phyloP scores from a whole-genome alignment of 2,113 vertebrate species.

The Delphinus delphis region DNA sequence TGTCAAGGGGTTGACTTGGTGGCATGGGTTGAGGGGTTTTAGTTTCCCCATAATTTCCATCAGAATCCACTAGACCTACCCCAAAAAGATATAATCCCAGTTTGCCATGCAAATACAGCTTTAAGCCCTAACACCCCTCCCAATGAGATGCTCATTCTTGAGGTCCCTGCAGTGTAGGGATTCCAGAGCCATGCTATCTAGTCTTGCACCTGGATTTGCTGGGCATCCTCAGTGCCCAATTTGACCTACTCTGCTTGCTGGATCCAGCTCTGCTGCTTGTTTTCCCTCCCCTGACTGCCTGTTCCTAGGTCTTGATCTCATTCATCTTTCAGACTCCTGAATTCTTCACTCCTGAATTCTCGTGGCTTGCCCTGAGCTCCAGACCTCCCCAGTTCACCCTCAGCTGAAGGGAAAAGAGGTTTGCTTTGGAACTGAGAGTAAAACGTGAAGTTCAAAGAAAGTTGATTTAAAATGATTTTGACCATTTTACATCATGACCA shows the following conservation, averaged over 20 bases:
- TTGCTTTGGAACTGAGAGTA: not conserved
- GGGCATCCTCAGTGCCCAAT: not conserved
- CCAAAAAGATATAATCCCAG: not conserved
- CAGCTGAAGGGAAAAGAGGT: not conserved
- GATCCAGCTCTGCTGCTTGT: not conserved
- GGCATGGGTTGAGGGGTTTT: not conserved
- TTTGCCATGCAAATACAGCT: not conserved
- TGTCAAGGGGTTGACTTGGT: not conserved
- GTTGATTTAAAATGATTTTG: not conserved
- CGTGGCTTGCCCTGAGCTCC: not conserved
- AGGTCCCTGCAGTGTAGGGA: not conserved
- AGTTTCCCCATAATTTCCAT: not conserved
- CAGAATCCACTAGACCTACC: not conserved
- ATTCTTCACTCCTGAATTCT: not conserved
- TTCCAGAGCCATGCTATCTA: not conserved
- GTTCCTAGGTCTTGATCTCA: not conserved
- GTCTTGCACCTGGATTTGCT: not conserved
- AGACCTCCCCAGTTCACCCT: not conserved
- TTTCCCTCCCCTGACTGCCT: not conserved
- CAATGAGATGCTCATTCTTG: not conserved
- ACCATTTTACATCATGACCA: slow-evolving; percentile 1
- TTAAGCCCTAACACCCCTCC: not conserved
- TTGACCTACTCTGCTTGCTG: not conserved
- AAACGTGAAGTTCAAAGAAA: not conserved
- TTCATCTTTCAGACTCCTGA: not conserved